Evolutionary conservation across 2,888 invertebrate genomes (phyloP).

Genomic region (Syritta pipiens): DNA sequence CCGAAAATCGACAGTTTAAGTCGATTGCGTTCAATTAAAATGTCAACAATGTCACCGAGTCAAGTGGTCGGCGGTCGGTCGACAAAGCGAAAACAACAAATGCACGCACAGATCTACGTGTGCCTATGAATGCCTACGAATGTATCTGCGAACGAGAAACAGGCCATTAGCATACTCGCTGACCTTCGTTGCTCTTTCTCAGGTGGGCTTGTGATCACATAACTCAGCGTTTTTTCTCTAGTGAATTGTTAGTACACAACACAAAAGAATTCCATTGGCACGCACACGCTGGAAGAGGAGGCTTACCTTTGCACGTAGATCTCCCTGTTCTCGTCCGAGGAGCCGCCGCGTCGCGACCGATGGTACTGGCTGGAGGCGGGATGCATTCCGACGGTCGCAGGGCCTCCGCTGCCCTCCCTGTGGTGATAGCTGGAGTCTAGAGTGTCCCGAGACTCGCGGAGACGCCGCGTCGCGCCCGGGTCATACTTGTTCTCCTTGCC

Average conservation of each 20-base stretch:
- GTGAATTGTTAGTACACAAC: constrained; percentile 19
- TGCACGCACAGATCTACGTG: constrained; percentile 47
- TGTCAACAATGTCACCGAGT: constrained; percentile 61
- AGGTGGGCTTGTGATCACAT: constrained; percentile 45
- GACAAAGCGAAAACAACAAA: constrained; percentile 40
- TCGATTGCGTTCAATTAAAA: constrained; percentile 62
- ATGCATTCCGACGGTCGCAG: constrained; percentile 34
- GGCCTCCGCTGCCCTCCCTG: constrained; percentile 52
- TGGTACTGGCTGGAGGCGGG: constrained; percentile 55
- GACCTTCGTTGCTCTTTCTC: constrained; percentile 54
- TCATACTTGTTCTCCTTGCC: constrained; percentile 92
- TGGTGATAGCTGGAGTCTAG: constrained; percentile 39
- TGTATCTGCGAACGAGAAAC: constrained; percentile 38
- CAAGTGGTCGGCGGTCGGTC: background rate
- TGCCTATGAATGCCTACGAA: background rate
- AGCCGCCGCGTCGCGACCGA: constrained; percentile 51
- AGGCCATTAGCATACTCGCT: constrained; percentile 63
- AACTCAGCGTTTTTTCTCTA: constrained; percentile 35
- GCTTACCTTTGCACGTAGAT: constrained; percentile 79
- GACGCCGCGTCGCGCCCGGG: constrained; percentile 79
- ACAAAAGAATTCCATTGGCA: constrained; percentile 37
- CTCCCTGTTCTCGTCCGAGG: constrained; percentile 71
- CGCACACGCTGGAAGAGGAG: constrained; percentile 4
- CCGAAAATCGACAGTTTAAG: background rate
- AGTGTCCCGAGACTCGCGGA: constrained; percentile 71